Percentiles rank a stretch among this genome's conserved stretches.
Conservation (phyloP, 2,888 invertebrate genomes). For the Sussaba pulchella region DNA sequence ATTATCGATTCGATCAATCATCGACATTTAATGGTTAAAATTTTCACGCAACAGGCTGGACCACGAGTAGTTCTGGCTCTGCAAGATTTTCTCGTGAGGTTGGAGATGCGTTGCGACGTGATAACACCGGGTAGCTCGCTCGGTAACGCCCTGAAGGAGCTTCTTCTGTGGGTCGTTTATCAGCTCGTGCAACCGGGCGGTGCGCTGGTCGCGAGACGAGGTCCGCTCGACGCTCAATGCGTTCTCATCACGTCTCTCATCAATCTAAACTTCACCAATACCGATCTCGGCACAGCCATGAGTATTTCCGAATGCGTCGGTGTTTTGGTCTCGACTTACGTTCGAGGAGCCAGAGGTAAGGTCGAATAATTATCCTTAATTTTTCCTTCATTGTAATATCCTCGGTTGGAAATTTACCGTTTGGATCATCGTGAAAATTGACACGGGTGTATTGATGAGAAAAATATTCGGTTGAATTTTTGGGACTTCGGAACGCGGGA, state of each 20-base stretch:
- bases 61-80: slow-evolving; percentile 91
- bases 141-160: slow-evolving; percentile 87
- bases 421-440: too few species aligned
- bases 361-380: neutral
- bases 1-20: slow-evolving; percentile 26
- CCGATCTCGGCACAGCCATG: slow-evolving; percentile 90
- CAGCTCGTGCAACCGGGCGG: slow-evolving; percentile 90
- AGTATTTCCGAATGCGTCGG: slow-evolving; percentile 91
- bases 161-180: slow-evolving; percentile 89
- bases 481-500: too few species aligned
- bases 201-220: slow-evolving; percentile 87
- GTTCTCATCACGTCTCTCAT: slow-evolving; percentile 89
- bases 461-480: too few species aligned
- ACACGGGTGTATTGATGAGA: too few species aligned
- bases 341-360: slow-evolving; percentile 79
- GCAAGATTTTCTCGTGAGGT: slow-evolving; percentile 89
- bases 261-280: slow-evolving; percentile 88
- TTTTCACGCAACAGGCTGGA: slow-evolving; percentile 87
- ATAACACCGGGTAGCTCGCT: slow-evolving; percentile 85
- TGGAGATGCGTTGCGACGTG: slow-evolving; percentile 89
- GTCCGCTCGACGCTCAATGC: slow-evolving; percentile 91
- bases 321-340: slow-evolving; percentile 81
- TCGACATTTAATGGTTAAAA: slow-evolving; percentile 27
- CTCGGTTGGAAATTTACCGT: too few species aligned
- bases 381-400: too few species aligned